Evolutionary conservation across 2,797 vertebrate species (phyloP).

Genomic region (Chloroceryle amazona): DNA sequence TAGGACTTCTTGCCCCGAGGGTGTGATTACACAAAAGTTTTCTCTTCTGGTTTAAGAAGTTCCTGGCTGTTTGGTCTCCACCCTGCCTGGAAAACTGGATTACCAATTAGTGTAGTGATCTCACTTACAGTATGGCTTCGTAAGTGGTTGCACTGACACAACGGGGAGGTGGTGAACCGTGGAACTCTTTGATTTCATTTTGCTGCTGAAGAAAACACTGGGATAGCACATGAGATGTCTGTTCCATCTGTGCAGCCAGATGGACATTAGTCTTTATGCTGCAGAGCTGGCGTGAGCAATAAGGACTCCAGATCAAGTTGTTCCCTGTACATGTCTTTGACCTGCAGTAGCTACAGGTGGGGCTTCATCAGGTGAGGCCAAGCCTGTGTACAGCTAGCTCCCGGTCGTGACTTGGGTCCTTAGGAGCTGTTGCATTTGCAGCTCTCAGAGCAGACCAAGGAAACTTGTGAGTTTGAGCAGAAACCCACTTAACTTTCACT

Average conservation of each 20-base stretch:
- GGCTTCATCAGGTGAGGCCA: neutral
- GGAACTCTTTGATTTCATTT: neutral
- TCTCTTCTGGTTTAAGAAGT: slow-evolving; percentile 1
- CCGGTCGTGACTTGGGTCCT: accelerated
- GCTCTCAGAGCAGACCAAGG: neutral
- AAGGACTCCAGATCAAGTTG: neutral
- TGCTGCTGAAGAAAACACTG: neutral
- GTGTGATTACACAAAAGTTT: neutral
- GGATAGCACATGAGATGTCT: neutral
- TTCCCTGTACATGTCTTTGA: neutral
- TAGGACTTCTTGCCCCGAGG: slow-evolving; percentile 4
- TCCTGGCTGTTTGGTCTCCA: neutral
- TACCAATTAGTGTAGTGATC: neutral
- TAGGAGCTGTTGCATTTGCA: neutral
- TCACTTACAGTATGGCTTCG: neutral
- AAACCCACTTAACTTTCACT: neutral
- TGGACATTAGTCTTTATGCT: neutral
- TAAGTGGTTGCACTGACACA: neutral
- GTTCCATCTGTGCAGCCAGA: neutral
- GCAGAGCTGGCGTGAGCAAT: neutral
- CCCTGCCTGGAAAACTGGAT: slow-evolving; percentile 41
- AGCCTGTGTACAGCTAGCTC: neutral
- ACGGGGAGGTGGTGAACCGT: neutral
- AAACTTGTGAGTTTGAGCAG: neutral
- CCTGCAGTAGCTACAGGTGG: neutral